Base-by-base conservation (phyloP, 1,140 invertebrate species). In the Homarus americanus region DNA sequence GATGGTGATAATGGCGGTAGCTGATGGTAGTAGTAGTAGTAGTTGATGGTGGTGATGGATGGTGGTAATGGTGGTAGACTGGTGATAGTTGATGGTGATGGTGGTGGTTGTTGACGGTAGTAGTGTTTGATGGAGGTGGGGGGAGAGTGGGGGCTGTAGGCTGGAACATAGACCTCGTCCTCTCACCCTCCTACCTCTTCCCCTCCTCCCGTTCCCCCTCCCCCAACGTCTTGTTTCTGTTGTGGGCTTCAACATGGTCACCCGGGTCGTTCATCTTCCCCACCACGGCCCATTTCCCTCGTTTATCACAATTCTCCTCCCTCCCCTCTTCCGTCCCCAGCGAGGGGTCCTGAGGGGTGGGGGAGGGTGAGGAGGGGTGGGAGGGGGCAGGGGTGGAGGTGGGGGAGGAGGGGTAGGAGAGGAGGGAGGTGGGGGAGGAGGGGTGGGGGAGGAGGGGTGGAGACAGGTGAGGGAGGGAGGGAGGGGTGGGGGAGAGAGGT, bases 231-330 rank as follows among this genome's bases (percentile, higher is more conserved):
- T 63, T 82, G 79, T 82, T 82, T 36, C 34, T 66, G 63, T 63
- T 63, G 79, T 24, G 44, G 49, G 9, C 36, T 82, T 28, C 79
- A 82, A 32, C 24, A 53, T 63, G 7, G 38, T 5, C 49, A 58
- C 79, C 53, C 79, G 34, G 28, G 28, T 63, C 49, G 38, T 82
- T 82, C 38, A 82, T 82, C 79, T 82, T 82, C 79, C 38, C 79
- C 36, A 53, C 78, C 79, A 82, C 53, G 79, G 28, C 53, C 79
- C 79, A 82, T 82, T 82, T 82, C 79, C 38, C 49, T 82, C 79
- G 49, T 82, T 63, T 82, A 82, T 82, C 79, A 82, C 79, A 58
- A 53, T 82, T 63, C 79, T 53, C 63, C 49, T 63, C 79, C 28
- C 49, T 69, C n/a, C 28, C n/a, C 38, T 36, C 79, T 28, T 82